Conservation (phyloP, 1,140 invertebrate species). For the Lepidurus apus region DNA sequence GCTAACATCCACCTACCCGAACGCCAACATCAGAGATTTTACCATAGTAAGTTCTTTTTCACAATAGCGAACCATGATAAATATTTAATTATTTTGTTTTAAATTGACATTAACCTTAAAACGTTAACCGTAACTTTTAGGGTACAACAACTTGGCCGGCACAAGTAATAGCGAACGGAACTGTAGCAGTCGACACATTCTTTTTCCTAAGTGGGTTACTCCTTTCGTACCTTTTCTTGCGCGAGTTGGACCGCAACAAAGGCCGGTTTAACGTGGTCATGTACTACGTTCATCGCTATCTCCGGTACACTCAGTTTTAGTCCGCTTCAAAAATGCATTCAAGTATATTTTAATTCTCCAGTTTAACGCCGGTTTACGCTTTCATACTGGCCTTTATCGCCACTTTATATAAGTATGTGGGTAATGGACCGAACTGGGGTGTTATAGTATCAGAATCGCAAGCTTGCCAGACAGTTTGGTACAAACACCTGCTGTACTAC, state of each 20-base stretch:
- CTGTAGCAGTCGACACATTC: conserved; percentile 30
- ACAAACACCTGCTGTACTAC: conserved; percentile 47
- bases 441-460: conserved; percentile 42
- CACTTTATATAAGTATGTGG: conserved; percentile 25
- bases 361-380: conserved; percentile 45
- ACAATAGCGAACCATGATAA: no score
- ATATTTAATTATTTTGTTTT: neutral
- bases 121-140: conserved; percentile 15
- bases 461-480: conserved; percentile 54
- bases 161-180: conserved; percentile 30
- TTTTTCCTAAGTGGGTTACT: conserved; percentile 32
- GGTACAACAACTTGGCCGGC: neutral
- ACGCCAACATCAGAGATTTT: conserved; percentile 20
- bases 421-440: conserved; percentile 30
- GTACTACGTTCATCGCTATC: conserved; percentile 34
- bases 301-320: conserved; percentile 29
- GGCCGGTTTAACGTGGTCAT: conserved; percentile 34
- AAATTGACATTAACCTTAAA: neutral
- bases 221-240: conserved; percentile 32
- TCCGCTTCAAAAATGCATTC: neutral
- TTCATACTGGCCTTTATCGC: conserved; percentile 30
- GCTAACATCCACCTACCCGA: neutral
- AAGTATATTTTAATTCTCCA: neutral
- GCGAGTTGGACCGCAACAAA: conserved; percentile 31
- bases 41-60: conserved; percentile 48